Base-by-base conservation (phyloP, 2,797 vertebrate genomes). In the Myotis vivesi region DNA sequence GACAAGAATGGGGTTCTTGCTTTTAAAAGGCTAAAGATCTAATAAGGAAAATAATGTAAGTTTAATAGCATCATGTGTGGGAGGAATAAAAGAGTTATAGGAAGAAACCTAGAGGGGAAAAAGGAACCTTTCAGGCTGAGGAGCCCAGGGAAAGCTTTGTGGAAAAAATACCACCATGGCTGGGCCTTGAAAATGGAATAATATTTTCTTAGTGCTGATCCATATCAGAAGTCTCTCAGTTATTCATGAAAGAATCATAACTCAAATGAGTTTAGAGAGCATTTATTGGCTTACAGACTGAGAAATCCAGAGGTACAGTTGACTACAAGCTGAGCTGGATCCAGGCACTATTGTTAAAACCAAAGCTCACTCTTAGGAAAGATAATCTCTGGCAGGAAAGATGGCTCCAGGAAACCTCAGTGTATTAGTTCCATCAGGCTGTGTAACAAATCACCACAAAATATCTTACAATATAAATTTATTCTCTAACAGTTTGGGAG, bases 21-120 rank as follows among this genome's bases (percentile, higher is more conserved):
- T 94, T 95, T 91, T 73, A 49, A 94, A 97, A 96, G 46, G 59
- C 71, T 82, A 84, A 94, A 92, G 75, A 6, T 95, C 68, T 92
- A 79, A 3, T 13, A 46, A 64, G 72, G 46, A 38, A 93, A 69
- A 92, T 87, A 69, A 94, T 72, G 76, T 25, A 41, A 69, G n/a
- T 64, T 79, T 87, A 94, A 95, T 36, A 86, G 33, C 19, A 25
- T 80, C 4, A 0, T 55, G 17, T 38, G 41, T 28, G 22, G 25
- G 44, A 95, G 19, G 72, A 76, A 41, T 89, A 66, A 68, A 22
- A 57, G 44, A 77, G 59, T 84, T 80, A 46, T 13, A 71, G 51
- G 55, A 95, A 66, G 57, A 51, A 93, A 49, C 10, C 57, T 71
- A 82, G 46, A 79, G 51, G 57, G 79, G 12, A 3, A 94, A 68